A percentile compares a stretch with the other conserved stretches of the same genome.
phyloP scores from a whole-genome alignment of 2,888 invertebrate genomes.

The Nephrocerus scutellatus region DNA sequence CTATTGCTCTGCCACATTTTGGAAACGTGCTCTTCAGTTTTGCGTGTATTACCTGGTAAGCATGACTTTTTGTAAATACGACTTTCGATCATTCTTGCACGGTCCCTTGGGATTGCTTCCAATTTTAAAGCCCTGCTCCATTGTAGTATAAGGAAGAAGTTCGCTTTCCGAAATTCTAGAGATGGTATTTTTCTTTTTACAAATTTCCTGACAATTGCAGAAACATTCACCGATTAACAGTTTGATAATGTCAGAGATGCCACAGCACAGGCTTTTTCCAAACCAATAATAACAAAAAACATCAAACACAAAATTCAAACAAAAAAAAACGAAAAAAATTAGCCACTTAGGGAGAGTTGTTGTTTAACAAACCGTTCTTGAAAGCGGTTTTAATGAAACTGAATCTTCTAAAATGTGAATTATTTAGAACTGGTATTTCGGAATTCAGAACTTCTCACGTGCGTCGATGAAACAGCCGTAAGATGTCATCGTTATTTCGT shows the following conservation, averaged over 20 bases:
- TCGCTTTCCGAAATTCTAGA: neutral
- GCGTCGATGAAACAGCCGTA: constrained; percentile 21
- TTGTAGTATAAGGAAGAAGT: neutral
- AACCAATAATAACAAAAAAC: neutral
- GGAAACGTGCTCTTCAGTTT: too few species aligned
- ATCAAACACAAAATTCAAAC: neutral
- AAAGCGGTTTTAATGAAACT: constrained; percentile 42
- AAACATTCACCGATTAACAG: too few species aligned
- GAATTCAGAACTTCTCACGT: constrained; percentile 25
- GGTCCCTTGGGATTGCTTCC: constrained; percentile 38
- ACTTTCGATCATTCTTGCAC: constrained; percentile 47
- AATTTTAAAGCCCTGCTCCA: constrained; percentile 30
- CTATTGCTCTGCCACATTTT: too few species aligned
- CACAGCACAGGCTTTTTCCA: too few species aligned
- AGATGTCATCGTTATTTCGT: too few species aligned
- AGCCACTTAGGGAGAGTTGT: constrained; percentile 9
- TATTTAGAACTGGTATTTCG: constrained; percentile 31
- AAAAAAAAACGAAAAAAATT: neutral
- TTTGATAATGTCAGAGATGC: too few species aligned
- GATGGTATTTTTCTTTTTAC: neutral
- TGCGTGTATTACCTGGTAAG: constrained; percentile 44
- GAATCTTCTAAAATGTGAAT: constrained; percentile 40
- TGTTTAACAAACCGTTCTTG: constrained; percentile 38
- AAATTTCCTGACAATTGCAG: too few species aligned
- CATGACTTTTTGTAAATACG: constrained; percentile 45